These are phyloP conservation scores for Pachypsylla venusta DNA, from an alignment of 1,140 invertebrate species.

Conservation along the genomic window DNA sequence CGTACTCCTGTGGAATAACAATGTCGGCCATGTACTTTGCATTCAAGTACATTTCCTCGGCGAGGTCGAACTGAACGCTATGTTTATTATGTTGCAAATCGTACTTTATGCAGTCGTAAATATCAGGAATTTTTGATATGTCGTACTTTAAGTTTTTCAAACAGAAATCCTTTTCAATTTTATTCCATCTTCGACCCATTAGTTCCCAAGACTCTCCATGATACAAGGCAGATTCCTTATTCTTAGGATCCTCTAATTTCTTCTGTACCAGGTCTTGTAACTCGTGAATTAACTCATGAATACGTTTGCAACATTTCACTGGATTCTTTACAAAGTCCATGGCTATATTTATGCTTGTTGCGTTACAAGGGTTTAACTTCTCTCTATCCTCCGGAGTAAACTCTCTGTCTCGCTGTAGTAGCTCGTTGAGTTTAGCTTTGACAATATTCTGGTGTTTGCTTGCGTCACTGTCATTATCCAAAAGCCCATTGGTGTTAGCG, in stretches of 20 bases:
- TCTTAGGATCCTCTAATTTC: conserved; percentile 75
- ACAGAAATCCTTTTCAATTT: conserved; percentile 97
- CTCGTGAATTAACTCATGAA: conserved; percentile 71
- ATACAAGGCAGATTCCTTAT: conserved; percentile 81
- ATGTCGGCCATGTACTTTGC: conserved; percentile 94
- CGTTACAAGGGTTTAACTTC: conserved; percentile 77
- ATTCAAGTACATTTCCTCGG: conserved; percentile 88
- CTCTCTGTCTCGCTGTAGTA: conserved; percentile 81
- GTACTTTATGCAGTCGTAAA: conserved; percentile 99
- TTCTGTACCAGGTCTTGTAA: conserved; percentile 70
- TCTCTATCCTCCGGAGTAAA: conserved; percentile 73
- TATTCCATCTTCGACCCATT: conserved; percentile 94
- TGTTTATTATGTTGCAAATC: conserved; percentile 97
- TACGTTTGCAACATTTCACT: conserved; percentile 77
- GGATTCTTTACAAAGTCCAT: conserved; percentile 95
- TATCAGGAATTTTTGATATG: conserved; percentile 98
- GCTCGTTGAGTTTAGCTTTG: conserved; percentile 81
- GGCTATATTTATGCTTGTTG: conserved; percentile 72
- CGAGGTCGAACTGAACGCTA: conserved; percentile 81
- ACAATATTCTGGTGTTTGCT: conserved; percentile 94
- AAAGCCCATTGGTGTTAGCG: conserved; percentile 92
- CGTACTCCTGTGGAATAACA: conserved; percentile 99
- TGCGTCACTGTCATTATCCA: conserved; percentile 96
- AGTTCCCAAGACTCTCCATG: conserved; percentile 98
- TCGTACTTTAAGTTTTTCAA: conserved; percentile 86